These are phyloP conservation scores for Hydriomena furcata DNA, from an alignment of 2,888 invertebrate species.

Conservation along the genomic window DNA sequence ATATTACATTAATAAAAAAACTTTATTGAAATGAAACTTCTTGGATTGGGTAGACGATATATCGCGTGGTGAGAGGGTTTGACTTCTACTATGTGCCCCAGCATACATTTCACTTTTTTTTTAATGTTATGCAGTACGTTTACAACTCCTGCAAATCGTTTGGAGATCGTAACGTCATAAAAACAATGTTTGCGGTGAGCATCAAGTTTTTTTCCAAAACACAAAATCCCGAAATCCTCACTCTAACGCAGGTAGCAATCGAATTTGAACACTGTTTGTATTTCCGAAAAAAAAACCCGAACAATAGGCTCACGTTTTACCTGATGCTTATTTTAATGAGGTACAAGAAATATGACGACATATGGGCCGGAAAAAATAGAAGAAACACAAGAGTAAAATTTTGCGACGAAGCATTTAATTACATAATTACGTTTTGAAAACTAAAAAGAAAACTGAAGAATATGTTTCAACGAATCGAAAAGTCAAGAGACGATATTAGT, in stretches of 20 bases:
- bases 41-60: too few species aligned
- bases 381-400: too few species aligned
- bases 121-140: conserved; percentile 38
- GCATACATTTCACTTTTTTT: too few species aligned
- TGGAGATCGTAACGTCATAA: conserved; percentile 60
- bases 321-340: conserved; percentile 80
- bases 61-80: too few species aligned
- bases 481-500: too few species aligned
- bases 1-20: too few species aligned
- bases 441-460: too few species aligned
- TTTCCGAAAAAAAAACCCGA: conserved; percentile 68
- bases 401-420: too few species aligned
- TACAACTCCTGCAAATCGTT: conserved; percentile 46
- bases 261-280: conserved; percentile 77
- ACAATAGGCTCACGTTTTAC: conserved; percentile 74
- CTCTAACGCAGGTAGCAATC: conserved; percentile 78
- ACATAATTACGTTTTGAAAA: too few species aligned
- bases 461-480: too few species aligned
- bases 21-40: too few species aligned
- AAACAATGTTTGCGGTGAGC: conserved; percentile 82
- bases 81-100: too few species aligned
- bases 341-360: conserved; percentile 78
- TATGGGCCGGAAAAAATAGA: conserved; percentile 59
- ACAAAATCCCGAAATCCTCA: conserved; percentile 75
- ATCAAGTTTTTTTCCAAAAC: conserved; percentile 69